Conservation (phyloP, 1,140 invertebrate species). For the Tenebrio molitor region DNA sequence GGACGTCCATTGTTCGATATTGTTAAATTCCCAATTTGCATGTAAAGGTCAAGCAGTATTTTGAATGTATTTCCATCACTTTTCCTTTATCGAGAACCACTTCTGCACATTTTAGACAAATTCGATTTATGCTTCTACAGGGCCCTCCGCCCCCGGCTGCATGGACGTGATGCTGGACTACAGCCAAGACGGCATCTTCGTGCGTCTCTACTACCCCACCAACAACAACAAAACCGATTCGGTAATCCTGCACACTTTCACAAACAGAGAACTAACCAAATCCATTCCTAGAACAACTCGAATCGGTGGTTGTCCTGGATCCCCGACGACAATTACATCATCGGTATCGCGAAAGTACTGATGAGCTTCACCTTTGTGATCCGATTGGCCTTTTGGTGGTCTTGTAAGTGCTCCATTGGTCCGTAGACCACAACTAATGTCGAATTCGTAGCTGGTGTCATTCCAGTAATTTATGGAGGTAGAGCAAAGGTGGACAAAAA, state of each 20-base stretch:
- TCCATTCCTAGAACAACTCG: slow-evolving; percentile 46
- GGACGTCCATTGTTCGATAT: no score
- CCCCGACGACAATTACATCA: slow-evolving; percentile 70
- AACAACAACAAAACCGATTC: slow-evolving; percentile 55
- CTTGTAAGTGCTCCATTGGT: slow-evolving; percentile 46
- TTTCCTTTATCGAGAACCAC: no score
- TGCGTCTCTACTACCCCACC: slow-evolving; percentile 68
- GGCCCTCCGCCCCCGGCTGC: slow-evolving; percentile 66
- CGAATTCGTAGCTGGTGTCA: slow-evolving; percentile 61
- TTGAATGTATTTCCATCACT: no score
- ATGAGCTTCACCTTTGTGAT: slow-evolving; percentile 68
- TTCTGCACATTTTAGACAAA: no score
- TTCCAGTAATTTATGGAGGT: slow-evolving; percentile 72
- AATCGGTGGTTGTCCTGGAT: slow-evolving; percentile 71
- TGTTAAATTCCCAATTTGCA: no score
- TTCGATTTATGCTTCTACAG: slow-evolving; percentile 63
- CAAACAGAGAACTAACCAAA: slow-evolving; percentile 11
- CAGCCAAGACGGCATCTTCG: slow-evolving; percentile 64
- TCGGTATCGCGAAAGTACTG: slow-evolving; percentile 71
- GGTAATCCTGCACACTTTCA: slow-evolving; percentile 55
- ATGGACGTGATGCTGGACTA: slow-evolving; percentile 68
- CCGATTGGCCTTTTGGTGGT: slow-evolving; percentile 67
- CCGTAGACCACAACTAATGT: neutral
- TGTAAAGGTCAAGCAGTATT: no score
- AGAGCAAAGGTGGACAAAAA: slow-evolving; percentile 60